Evolutionary conservation across 1,140 invertebrate species (phyloP), one percentile per base, ranked within the genome.

Genomic region (Subanguina moxae): DNA sequence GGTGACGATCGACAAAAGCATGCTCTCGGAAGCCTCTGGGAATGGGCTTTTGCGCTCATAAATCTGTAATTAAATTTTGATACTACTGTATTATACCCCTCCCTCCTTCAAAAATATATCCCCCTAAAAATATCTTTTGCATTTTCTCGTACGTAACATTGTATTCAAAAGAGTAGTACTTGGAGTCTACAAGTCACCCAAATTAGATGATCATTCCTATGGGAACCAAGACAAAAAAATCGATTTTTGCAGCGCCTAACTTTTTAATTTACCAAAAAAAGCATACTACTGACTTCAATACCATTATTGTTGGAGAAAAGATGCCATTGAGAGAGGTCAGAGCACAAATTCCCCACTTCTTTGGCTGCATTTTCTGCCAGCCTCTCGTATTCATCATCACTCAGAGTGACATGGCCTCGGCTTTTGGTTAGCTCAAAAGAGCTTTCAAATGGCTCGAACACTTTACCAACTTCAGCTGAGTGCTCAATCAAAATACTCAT

Each of bases 1-100:
- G 1, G 27, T 30, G 57, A 27, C 52, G 17, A 61, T 17, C 5
- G 46, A 38, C 28, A 67, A 23, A n/a, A 67, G 65, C 65, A 67
- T 67, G 46, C 32, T 66, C 45, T 67, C 65, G 17, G 45, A 62
- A 30, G 52, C 65, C n/a, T 43, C 23, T 23, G 56, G 25, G n/a
- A 67, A 27, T 17, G 30, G 48, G 17, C 32, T 61, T 13, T 67
- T 67, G 15, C 65, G 65, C 32, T 19, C 28, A 28, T 8, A 67
- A 15, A 67, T 38, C 65, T 67, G 42, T 19, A 67, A 67, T 28
- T 32, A 17, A 9, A 11, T 3, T 5, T 38, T n/a, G n/a, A n/a
- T n/a, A n/a, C n/a, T n/a, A n/a, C n/a, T n/a, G n/a, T n/a, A n/a
- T n/a, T n/a, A n/a, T n/a, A n/a, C n/a, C n/a, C n/a, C n/a, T n/a